phyloP scores from a whole-genome alignment of 1,140 invertebrate species.

The Sarcophaga bullata region DNA sequence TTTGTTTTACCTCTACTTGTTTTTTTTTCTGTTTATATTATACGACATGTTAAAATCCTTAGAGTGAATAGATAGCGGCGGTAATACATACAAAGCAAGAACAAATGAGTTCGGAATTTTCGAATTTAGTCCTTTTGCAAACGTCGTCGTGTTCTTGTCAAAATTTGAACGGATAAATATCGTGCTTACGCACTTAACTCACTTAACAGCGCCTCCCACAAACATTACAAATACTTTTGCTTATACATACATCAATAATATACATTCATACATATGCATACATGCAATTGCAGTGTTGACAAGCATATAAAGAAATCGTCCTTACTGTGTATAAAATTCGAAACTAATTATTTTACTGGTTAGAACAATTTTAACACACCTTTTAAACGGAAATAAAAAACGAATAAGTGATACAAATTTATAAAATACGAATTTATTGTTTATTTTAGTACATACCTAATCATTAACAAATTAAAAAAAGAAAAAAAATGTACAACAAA shows the following conservation, averaged over 20 bases:
- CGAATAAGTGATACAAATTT: too few species aligned
- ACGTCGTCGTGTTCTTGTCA: slow-evolving; percentile 48
- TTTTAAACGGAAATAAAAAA: too few species aligned
- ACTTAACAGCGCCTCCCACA: background rate
- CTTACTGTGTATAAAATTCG: too few species aligned
- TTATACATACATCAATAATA: background rate
- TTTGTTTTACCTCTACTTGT: slow-evolving; percentile 13
- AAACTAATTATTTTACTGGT: too few species aligned
- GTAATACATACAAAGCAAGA: slow-evolving; percentile 33
- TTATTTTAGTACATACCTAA: too few species aligned
- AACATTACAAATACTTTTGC: slow-evolving; percentile 15
- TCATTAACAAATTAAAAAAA: too few species aligned
- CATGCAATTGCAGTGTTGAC: background rate
- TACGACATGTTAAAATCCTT: slow-evolving; percentile 37
- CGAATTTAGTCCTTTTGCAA: slow-evolving; percentile 47
- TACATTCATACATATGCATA: background rate
- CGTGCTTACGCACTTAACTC: background rate
- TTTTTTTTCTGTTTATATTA: background rate
- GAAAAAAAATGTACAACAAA: too few species aligned
- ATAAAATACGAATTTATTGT: too few species aligned
- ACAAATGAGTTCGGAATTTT: slow-evolving; percentile 35
- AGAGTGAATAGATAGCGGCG: slow-evolving; percentile 24
- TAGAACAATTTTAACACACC: too few species aligned
- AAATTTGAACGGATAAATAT: slow-evolving; percentile 39
- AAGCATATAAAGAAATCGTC: background rate